These are phyloP conservation scores for Triops longicaudatus DNA, from an alignment of 1,140 invertebrate species.

Conservation along the genomic window DNA sequence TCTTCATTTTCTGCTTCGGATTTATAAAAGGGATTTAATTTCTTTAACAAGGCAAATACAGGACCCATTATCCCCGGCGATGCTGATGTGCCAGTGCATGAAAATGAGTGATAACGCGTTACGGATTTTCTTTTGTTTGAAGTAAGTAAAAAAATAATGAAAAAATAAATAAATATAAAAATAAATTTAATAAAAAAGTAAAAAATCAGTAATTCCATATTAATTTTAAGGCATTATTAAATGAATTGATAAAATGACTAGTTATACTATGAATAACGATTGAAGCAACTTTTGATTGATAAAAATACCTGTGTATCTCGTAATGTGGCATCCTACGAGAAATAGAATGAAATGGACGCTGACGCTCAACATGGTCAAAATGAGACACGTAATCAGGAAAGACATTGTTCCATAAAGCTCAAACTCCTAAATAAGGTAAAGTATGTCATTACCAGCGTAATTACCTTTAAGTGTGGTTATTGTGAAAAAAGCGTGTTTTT, in stretches of 20 bases:
- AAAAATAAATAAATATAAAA: too few species aligned
- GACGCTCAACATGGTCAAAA: slow-evolving; percentile 38
- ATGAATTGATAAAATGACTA: too few species aligned
- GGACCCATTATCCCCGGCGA: background rate
- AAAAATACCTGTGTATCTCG: slow-evolving; percentile 39
- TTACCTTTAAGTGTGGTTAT: too few species aligned
- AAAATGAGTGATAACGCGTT: too few species aligned
- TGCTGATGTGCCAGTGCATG: background rate
- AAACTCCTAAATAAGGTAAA: slow-evolving; percentile 38
- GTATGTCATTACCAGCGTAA: background rate
- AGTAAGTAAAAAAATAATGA: too few species aligned
- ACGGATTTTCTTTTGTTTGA: too few species aligned
- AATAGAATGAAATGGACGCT: slow-evolving; percentile 37
- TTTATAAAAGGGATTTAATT: slow-evolving; percentile 2
- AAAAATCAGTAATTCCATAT: too few species aligned
- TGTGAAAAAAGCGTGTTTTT: too few species aligned
- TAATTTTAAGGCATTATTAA: too few species aligned
- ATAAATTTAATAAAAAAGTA: too few species aligned
- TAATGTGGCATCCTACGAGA: slow-evolving; percentile 37
- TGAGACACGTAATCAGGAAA: slow-evolving; percentile 40
- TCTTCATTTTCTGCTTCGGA: slow-evolving; percentile 31
- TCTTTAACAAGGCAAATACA: background rate
- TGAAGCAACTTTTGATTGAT: too few species aligned
- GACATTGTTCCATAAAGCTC: slow-evolving; percentile 37
- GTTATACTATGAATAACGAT: too few species aligned